A percentile compares a stretch with the other conserved stretches of the same genome.
Conservation (phyloP, 37 sponge, comb jelly and placozoan genomes). For the Tethya wilhelma region DNA sequence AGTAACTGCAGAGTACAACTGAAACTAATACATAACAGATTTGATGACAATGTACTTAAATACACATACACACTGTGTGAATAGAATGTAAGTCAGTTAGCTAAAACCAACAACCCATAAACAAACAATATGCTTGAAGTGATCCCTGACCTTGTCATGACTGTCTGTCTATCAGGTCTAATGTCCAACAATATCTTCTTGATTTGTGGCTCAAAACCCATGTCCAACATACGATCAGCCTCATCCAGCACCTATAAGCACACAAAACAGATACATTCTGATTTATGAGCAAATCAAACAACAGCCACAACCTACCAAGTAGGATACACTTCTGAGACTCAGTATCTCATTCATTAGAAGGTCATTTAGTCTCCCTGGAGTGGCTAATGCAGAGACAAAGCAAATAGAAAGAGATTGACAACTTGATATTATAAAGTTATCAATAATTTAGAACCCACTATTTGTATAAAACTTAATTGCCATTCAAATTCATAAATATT, state of each 20-base stretch:
- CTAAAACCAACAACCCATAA: not conserved
- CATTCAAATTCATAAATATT: not conserved
- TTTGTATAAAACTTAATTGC: not conserved
- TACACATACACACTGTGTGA: too few relatives aligned
- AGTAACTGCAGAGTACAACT: too few relatives aligned
- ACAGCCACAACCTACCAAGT: conserved; percentile 63
- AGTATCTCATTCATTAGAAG: conserved; percentile 81
- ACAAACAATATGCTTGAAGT: not conserved
- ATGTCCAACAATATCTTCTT: conserved; percentile 92
- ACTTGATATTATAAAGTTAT: not conserved
- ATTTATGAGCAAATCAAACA: not conserved
- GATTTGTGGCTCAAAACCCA: conserved; percentile 99
- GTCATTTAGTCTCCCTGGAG: conserved; percentile 96
- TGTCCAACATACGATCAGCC: conserved; percentile 98
- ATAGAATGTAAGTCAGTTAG: too few relatives aligned
- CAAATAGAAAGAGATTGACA: not conserved
- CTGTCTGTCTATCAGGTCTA: conserved; percentile 94
- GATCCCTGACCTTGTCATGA: conserved; percentile 90
- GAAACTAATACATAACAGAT: too few relatives aligned
- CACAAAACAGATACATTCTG: not conserved
- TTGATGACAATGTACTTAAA: too few relatives aligned
- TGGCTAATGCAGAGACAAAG: conserved; percentile 51
- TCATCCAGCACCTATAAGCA: conserved; percentile 90
- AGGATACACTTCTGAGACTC: conserved; percentile 77
- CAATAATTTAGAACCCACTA: not conserved